These are phyloP conservation scores for Luehdorfia chinensis DNA, from an alignment of 1,140 invertebrate species.

Conservation along the genomic window DNA sequence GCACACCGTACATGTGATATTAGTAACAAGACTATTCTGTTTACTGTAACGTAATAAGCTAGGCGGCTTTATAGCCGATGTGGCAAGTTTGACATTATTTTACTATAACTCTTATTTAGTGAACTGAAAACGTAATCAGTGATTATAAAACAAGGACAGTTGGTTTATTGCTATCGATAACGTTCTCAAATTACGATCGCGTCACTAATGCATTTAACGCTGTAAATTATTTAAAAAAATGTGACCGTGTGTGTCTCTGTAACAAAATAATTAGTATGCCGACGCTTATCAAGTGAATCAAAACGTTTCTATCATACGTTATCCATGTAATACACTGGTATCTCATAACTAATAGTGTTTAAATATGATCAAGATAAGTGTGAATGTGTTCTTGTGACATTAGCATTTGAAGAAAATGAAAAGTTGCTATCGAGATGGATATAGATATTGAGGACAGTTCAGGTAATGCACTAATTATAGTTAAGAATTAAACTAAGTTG, in stretches of 20 bases:
- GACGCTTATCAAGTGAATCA: neutral
- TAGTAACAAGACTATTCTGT: no score
- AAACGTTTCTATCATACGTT: neutral
- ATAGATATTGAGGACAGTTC: constrained; percentile 12
- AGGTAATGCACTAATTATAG: constrained; percentile 7
- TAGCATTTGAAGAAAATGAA: constrained; percentile 11
- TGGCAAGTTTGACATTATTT: no score
- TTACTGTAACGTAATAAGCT: no score
- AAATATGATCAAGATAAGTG: constrained; percentile 4
- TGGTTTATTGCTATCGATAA: constrained; percentile 12
- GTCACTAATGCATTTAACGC: constrained; percentile 1
- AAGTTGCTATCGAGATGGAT: constrained; percentile 6
- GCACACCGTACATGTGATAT: neutral
- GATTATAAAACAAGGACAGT: no score
- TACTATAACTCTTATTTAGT: no score
- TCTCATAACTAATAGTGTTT: neutral
- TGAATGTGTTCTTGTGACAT: constrained; percentile 3
- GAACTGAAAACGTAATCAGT: no score
- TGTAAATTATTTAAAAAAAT: constrained; percentile 8
- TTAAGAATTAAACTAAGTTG: no score
- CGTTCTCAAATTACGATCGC: neutral
- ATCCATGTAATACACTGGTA: neutral
- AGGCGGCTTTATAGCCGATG: no score
- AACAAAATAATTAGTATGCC: constrained; percentile 1
- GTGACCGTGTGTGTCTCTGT: constrained; percentile 1